Evolutionary conservation across 2,113 vertebrate genomes (phyloP).

Genomic region (Cyanoramphus novaezelandiae): DNA sequence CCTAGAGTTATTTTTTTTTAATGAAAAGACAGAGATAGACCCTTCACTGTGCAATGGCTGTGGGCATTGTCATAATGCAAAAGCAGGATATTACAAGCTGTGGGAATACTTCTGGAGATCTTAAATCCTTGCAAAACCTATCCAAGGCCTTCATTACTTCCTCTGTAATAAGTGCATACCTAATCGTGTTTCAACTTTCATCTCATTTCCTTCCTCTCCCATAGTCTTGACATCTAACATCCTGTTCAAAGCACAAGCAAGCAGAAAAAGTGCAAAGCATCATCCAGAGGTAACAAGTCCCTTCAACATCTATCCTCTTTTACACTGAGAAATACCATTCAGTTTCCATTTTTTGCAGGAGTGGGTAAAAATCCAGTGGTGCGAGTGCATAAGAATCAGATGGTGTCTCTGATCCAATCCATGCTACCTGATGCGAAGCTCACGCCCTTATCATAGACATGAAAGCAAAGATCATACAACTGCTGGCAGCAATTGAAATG

Average conservation of each 20-base stretch:
- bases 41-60: background rate
- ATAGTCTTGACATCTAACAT: background rate
- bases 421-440: background rate
- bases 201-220: constrained; percentile 9
- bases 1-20: background rate
- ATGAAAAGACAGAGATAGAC: background rate
- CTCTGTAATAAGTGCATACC: background rate
- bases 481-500: background rate
- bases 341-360: background rate
- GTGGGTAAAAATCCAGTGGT: background rate
- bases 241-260: constrained; percentile 33
- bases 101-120: background rate
- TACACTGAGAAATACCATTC: background rate
- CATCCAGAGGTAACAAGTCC: background rate
- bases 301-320: background rate
- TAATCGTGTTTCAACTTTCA: constrained; percentile 31
- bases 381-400: background rate
- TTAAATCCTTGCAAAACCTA: constrained; percentile 4
- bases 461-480: background rate
- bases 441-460: background rate
- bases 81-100: background rate
- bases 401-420: background rate
- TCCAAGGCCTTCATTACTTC: constrained; percentile 27
- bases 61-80: background rate
- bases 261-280: constrained; percentile 25